These are phyloP conservation scores for Drosophila stalkeri DNA, from an alignment of 2,888 invertebrate species.

Conservation along the genomic window DNA sequence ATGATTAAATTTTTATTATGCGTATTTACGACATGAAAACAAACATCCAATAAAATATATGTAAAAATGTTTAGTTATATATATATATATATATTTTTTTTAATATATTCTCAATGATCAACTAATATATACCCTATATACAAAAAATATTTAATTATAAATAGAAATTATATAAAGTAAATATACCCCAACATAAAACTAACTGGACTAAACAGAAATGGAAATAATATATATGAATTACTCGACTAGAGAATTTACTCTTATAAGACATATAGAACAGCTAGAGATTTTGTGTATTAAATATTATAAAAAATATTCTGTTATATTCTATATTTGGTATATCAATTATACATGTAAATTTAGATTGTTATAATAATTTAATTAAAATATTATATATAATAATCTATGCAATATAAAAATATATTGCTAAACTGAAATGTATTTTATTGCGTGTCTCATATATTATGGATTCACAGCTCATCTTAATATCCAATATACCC, in stretches of 20 bases:
- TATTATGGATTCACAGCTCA: background rate
- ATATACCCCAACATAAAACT: background rate
- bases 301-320: too few species aligned
- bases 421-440: too few species aligned
- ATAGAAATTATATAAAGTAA: background rate
- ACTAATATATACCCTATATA: background rate
- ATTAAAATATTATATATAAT: too few species aligned
- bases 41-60: background rate
- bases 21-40: conserved; percentile 2
- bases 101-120: background rate
- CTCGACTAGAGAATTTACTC: background rate
- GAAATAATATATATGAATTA: background rate
- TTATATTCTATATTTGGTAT: too few species aligned
- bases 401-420: too few species aligned
- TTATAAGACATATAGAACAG: background rate
- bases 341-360: too few species aligned
- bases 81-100: background rate
- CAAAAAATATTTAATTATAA: background rate
- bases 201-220: background rate
- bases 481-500: background rate
- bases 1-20: background rate
- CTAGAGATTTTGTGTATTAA: too few species aligned
- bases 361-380: too few species aligned
- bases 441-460: too few species aligned
- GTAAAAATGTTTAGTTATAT: background rate